phyloP scores from a whole-genome alignment of 2,888 invertebrate genomes.

The Lamellibrachia columna region DNA sequence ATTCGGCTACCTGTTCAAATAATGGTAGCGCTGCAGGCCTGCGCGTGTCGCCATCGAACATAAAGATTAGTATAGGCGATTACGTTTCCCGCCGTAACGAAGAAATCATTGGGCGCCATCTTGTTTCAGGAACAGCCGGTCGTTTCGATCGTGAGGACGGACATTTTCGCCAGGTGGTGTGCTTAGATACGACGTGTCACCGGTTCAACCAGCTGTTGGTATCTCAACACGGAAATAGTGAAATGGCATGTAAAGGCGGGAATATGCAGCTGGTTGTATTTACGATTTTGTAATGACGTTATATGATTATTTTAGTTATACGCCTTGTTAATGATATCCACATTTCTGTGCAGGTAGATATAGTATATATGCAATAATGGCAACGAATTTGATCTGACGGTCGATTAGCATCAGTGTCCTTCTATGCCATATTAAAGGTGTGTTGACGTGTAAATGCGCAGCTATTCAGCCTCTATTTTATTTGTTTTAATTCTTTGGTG shows the following conservation, averaged over 20 bases:
- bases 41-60: neutral
- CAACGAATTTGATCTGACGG: no score
- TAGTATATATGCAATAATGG: no score
- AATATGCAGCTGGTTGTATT: neutral
- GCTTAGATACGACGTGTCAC: neutral
- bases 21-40: neutral
- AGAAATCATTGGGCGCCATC: neutral
- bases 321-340: neutral
- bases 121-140: neutral
- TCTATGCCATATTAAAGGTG: no score
- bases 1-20: no score
- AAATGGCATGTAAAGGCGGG: neutral
- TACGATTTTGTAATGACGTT: neutral
- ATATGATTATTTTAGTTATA: neutral
- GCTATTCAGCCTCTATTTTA: no score
- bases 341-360: no score
- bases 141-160: neutral
- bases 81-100: neutral
- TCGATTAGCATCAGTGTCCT: no score
- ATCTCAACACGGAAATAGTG: neutral
- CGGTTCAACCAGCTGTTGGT: neutral
- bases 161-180: neutral
- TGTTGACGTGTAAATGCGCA: neutral
- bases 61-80: neutral
- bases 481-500: no score